phyloP scores from a whole-genome alignment of 2,113 vertebrate genomes.

The Hypocryptadius cinnamomeus region DNA sequence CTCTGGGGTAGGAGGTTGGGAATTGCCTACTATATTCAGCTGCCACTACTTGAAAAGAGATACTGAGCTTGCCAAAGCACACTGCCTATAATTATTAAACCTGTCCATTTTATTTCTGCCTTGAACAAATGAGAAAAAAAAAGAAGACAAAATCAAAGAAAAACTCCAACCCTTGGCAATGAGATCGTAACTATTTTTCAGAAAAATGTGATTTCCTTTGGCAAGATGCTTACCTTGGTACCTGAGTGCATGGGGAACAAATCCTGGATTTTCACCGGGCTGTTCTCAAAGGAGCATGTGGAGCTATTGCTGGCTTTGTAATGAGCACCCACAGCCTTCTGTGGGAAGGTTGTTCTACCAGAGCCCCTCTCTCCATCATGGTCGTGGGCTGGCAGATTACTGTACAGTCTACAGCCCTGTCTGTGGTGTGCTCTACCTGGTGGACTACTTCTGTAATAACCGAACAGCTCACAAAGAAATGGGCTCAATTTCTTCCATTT shows the following conservation, averaged over 20 bases:
- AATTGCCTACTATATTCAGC: constrained; percentile 16
- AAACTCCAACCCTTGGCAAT: neutral
- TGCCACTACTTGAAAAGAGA: neutral
- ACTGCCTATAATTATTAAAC: neutral
- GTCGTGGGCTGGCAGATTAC: neutral
- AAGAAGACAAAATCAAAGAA: neutral
- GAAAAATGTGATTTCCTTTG: neutral
- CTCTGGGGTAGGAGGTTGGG: neutral
- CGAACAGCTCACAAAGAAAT: neutral
- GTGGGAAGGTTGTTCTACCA: neutral
- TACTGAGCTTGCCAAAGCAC: neutral
- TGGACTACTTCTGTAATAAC: neutral
- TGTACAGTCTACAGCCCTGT: neutral
- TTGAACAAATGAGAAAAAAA: neutral
- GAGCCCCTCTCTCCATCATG: neutral
- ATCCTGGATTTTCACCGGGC: neutral
- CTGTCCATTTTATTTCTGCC: constrained; percentile 2
- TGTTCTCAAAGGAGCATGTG: neutral
- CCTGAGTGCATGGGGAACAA: neutral
- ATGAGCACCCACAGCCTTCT: neutral
- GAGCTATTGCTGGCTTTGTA: neutral
- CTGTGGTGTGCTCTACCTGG: neutral
- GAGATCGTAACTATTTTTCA: neutral
- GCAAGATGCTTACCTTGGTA: neutral
- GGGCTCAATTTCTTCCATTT: neutral